These are phyloP conservation scores for Dermolepida albohirtum DNA, from an alignment of 2,888 invertebrate species.

Conservation along the genomic window DNA sequence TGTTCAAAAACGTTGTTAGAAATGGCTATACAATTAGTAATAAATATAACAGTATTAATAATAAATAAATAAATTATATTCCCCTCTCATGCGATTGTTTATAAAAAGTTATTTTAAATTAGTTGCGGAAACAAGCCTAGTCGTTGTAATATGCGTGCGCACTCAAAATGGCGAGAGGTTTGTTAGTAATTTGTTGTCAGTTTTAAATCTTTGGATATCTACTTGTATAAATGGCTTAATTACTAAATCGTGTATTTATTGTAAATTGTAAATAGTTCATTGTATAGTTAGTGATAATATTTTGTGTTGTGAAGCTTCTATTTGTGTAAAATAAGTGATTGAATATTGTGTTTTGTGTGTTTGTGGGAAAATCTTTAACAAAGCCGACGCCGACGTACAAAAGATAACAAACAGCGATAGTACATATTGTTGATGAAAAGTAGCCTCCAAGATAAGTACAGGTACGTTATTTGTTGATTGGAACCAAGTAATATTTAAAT, in stretches of 20 bases:
- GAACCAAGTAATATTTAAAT: constrained; percentile 38
- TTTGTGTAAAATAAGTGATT: constrained; percentile 69
- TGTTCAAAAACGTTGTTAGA: too few species aligned
- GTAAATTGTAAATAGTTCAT: constrained; percentile 80
- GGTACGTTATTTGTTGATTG: constrained; percentile 54
- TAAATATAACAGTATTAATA: too few species aligned
- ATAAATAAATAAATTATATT: too few species aligned
- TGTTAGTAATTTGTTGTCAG: constrained; percentile 63
- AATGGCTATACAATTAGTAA: too few species aligned
- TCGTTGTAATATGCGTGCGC: constrained; percentile 55
- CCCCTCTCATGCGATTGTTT: too few species aligned
- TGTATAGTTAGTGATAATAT: constrained; percentile 81
- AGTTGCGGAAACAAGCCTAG: constrained; percentile 43
- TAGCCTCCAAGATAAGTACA: constrained; percentile 57
- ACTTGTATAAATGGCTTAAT: constrained; percentile 76
- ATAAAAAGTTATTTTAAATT: constrained; percentile 43
- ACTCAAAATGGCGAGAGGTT: constrained; percentile 65
- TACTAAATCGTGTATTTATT: constrained; percentile 73
- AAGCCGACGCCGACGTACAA: constrained; percentile 71
- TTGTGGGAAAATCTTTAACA: constrained; percentile 70
- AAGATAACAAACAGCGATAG: constrained; percentile 66
- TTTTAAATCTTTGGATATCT: constrained; percentile 72
- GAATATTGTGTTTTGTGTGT: constrained; percentile 72
- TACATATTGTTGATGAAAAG: constrained; percentile 63
- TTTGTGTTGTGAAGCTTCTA: constrained; percentile 65